Conservation (phyloP, 2,888 invertebrate genomes). For the Frankliniella fusca region DNA sequence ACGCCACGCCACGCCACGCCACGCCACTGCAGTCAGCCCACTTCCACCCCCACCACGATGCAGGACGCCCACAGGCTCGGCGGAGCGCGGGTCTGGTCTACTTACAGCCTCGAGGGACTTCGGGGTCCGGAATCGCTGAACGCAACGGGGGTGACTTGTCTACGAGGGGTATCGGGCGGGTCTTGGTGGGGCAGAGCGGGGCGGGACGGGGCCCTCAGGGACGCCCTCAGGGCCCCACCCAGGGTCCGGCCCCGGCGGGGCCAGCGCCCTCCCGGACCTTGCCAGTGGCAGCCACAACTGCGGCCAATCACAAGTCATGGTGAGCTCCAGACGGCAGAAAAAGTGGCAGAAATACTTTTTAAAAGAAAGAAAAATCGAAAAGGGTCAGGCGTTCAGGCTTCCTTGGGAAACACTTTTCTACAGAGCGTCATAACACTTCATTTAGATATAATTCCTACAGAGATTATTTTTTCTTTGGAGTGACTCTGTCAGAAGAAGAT, state of each 20-base stretch:
- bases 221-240: not conserved
- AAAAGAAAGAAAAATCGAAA: not conserved
- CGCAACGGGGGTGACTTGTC: not conserved
- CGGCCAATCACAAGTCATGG: not conserved
- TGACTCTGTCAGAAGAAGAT: no score
- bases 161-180: not conserved
- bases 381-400: not conserved
- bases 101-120: not conserved
- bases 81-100: not conserved
- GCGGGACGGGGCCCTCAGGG: not conserved
- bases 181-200: not conserved
- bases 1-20: not conserved
- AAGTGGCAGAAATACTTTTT: not conserved
- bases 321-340: not conserved
- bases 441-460: no score
- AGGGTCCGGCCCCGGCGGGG: not conserved
- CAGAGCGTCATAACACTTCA: no score
- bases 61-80: not conserved
- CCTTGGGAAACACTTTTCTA: no score
- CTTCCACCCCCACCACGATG: not conserved
- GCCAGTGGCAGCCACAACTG: slow-evolving; percentile 18
- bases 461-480: no score
- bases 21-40: not conserved
- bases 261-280: not conserved
- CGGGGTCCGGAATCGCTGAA: not conserved